These are phyloP conservation scores for Sebastes fasciatus DNA, from an alignment of 2,113 vertebrate genomes.

Conservation along the genomic window DNA sequence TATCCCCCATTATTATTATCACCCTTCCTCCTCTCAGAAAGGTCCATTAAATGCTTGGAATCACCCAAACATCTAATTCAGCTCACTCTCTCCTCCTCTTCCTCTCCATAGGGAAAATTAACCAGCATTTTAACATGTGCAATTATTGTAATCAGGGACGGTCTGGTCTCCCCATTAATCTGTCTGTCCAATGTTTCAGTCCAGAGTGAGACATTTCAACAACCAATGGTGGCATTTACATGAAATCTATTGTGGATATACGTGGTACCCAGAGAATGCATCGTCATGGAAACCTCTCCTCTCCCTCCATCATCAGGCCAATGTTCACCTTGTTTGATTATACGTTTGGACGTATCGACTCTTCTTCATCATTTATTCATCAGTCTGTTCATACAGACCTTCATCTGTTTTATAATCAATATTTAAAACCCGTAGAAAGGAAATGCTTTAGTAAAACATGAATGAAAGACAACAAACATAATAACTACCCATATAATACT, in stretches of 20 bases:
- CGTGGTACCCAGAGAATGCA: neutral
- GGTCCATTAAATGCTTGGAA: neutral
- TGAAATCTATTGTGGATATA: neutral
- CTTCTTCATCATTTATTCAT: neutral
- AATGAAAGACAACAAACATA: too few species aligned
- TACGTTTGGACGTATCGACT: neutral
- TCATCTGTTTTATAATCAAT: neutral
- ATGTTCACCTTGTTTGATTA: neutral
- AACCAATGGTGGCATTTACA: neutral
- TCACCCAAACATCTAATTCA: constrained; percentile 14
- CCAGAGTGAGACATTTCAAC: neutral
- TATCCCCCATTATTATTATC: constrained; percentile 8
- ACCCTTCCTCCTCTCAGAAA: neutral
- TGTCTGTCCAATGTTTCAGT: neutral
- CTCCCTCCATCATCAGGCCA: neutral
- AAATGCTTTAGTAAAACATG: too few species aligned
- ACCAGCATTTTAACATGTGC: neutral
- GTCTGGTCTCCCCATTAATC: too few species aligned
- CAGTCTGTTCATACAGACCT: neutral
- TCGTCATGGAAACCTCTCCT: neutral
- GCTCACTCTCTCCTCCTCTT: neutral
- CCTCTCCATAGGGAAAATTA: neutral
- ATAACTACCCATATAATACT: too few species aligned
- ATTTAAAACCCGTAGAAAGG: too few species aligned
- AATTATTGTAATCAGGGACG: neutral